These are phyloP conservation scores for Heliornis fulica DNA, from an alignment of 2,113 vertebrate genomes.

Conservation along the genomic window DNA sequence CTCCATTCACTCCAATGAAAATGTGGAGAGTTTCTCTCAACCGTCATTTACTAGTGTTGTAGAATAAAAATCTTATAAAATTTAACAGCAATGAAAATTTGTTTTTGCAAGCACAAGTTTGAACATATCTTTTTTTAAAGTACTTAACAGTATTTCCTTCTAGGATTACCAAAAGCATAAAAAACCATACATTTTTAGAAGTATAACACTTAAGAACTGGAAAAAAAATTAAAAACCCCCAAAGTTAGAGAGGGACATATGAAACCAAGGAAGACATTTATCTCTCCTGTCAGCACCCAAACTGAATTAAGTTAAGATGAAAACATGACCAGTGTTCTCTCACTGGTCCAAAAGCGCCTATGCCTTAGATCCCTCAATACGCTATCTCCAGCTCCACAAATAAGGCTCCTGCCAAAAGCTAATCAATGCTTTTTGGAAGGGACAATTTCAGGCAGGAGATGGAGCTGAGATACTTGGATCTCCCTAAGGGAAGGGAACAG, in stretches of 20 bases:
- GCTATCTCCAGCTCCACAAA: not conserved
- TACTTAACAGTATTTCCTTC: not conserved
- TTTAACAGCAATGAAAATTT: not conserved
- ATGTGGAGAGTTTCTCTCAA: not conserved
- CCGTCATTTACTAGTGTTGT: not conserved
- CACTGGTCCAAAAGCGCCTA: not conserved
- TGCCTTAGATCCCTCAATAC: not conserved
- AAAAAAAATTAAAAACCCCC: not conserved
- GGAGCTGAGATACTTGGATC: not conserved
- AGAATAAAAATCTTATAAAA: not conserved
- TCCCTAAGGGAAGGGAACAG: not conserved
- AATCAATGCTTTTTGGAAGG: not conserved
- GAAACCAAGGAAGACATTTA: not conserved
- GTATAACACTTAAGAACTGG: not conserved
- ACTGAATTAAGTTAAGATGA: not conserved
- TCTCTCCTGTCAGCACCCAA: not conserved
- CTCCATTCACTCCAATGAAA: not conserved
- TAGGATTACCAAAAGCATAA: not conserved
- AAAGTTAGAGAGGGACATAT: not conserved
- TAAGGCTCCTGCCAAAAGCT: not conserved
- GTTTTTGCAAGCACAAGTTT: not conserved
- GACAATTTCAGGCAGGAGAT: not conserved
- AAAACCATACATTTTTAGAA: too few relatives aligned
- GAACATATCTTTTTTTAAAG: not conserved
- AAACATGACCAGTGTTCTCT: rapidly evolving